These are phyloP conservation scores for Erythrocercus mccallii DNA, from an alignment of 2,113 vertebrate species.

Conservation along the genomic window DNA sequence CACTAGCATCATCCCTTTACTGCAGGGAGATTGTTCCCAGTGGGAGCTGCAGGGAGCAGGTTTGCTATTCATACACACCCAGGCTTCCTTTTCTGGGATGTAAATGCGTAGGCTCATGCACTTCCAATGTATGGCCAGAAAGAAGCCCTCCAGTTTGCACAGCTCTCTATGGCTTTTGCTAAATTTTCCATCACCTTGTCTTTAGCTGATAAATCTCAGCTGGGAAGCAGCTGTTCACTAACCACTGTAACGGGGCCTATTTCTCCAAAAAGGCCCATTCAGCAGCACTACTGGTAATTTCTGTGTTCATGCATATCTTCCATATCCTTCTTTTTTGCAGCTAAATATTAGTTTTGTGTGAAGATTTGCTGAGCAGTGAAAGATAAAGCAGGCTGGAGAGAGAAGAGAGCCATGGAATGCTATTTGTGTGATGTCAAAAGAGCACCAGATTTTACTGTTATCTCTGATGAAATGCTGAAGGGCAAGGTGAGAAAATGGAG, in stretches of 20 bases:
- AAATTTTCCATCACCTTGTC: not conserved
- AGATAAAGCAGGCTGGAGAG: not conserved
- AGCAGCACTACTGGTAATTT: not conserved
- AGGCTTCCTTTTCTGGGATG: not conserved
- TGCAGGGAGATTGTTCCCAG: not conserved
- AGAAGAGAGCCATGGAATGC: not conserved
- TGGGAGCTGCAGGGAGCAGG: not conserved
- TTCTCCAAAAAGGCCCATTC: not conserved
- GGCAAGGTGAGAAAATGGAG: not conserved
- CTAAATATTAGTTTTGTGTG: not conserved
- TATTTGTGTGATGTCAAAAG: not conserved
- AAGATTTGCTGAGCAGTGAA: not conserved
- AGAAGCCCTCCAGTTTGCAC: not conserved
- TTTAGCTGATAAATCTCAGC: not conserved
- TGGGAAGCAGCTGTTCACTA: not conserved
- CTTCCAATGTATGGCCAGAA: not conserved
- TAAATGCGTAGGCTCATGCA: not conserved
- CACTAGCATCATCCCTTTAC: not conserved
- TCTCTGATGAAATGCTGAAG: not conserved
- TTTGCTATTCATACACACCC: not conserved
- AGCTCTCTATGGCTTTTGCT: not conserved
- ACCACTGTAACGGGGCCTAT: not conserved
- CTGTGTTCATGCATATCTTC: not conserved
- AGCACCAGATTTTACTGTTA: not conserved
- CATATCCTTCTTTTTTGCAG: not conserved